phyloP scores from a whole-genome alignment of 2,797 vertebrate genomes.

The Clarias fuscus region DNA sequence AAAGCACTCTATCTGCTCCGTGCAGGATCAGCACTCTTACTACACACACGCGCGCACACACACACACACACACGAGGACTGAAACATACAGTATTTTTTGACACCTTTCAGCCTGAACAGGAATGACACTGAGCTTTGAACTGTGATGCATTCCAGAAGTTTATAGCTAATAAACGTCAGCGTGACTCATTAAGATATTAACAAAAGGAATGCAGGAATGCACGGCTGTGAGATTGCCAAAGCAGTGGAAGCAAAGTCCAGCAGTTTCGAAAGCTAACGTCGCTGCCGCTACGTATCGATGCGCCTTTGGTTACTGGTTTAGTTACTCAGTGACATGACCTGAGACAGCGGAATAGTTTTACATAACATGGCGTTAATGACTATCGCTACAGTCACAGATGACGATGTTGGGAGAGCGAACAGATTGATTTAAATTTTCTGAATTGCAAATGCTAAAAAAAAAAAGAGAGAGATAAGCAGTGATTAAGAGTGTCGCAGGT shows the following conservation, averaged over 20 bases:
- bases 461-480: neutral
- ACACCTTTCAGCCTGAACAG: slow-evolving; percentile 3
- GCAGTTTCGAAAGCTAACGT: slow-evolving; percentile 22
- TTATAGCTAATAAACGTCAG: slow-evolving; percentile 57
- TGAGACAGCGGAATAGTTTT: slow-evolving; percentile 47
- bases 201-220: slow-evolving; percentile 63
- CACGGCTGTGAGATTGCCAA: slow-evolving; percentile 34
- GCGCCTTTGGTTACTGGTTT: slow-evolving; percentile 46
- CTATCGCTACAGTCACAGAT: neutral
- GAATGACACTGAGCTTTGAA: slow-evolving; percentile 56
- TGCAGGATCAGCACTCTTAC: neutral
- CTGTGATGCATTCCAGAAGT: slow-evolving; percentile 64
- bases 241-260: slow-evolving; percentile 38
- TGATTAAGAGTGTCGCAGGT: neutral
- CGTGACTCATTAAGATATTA: slow-evolving; percentile 59
- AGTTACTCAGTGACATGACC: slow-evolving; percentile 46
- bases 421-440: neutral
- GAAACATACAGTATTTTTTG: neutral
- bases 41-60: neutral
- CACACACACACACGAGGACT: neutral
- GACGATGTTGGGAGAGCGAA: neutral
- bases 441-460: neutral
- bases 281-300: neutral
- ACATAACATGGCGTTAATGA: slow-evolving; percentile 25
- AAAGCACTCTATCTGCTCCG: slow-evolving; percentile 46